Percentiles rank a stretch among this genome's conserved stretches.
phyloP scores from a whole-genome alignment of 37 sponge, comb jelly and placozoan species.

The Theonella swinhoei region DNA sequence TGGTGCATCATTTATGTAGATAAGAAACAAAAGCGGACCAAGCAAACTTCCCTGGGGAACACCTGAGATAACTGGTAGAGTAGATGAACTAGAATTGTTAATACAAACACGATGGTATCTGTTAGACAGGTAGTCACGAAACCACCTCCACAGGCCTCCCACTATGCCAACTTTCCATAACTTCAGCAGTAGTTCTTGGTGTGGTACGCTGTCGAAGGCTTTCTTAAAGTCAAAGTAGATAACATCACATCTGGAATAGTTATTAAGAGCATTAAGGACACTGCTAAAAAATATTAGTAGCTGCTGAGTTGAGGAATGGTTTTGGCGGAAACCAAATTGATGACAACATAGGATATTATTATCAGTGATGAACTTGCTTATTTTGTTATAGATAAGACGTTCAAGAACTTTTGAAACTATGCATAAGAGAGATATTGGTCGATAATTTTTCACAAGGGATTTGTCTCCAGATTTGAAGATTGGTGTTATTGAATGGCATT shows the following conservation, averaged over 20 bases:
- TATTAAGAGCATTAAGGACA: neutral
- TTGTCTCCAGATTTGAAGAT: too few relatives aligned
- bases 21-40: neutral
- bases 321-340: too few relatives aligned
- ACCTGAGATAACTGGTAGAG: neutral
- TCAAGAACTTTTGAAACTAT: too few relatives aligned
- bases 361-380: too few relatives aligned
- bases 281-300: neutral
- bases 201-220: constrained; percentile 53
- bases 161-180: constrained; percentile 9
- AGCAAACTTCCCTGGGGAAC: neutral
- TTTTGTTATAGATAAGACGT: too few relatives aligned
- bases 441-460: neutral
- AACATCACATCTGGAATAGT: neutral
- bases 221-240: constrained; percentile 9
- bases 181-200: constrained; percentile 9
- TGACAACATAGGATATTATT: too few relatives aligned
- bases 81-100: neutral
- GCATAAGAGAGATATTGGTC: neutral
- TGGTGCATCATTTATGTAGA: neutral
- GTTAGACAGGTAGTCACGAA: neutral
- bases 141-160: constrained; percentile 1
- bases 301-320: too few relatives aligned
- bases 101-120: neutral
- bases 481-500: too few relatives aligned